Evolutionary conservation across 2,888 invertebrate genomes (phyloP).

Genomic region (Zonitis immaculata): DNA sequence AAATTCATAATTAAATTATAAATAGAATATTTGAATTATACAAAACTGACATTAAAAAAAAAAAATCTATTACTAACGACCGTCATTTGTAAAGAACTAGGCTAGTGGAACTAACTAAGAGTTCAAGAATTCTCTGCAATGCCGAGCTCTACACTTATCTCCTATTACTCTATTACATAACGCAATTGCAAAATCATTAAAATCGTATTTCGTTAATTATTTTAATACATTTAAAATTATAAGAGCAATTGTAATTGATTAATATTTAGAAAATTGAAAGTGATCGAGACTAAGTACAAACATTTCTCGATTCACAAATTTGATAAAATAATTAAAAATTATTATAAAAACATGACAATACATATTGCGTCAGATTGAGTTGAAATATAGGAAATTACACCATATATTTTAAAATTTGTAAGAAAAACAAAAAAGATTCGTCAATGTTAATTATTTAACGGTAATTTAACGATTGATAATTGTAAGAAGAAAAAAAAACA

Average conservation of each 20-base stretch:
- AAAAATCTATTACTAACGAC: slow-evolving; percentile 7
- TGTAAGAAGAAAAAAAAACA: too few relatives aligned
- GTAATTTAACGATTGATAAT: too few relatives aligned
- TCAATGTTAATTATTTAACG: too few relatives aligned
- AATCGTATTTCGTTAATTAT: background rate
- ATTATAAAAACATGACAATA: too few relatives aligned
- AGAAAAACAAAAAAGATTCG: too few relatives aligned
- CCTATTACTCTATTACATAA: slow-evolving; percentile 27
- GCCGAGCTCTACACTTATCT: slow-evolving; percentile 25
- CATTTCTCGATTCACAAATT: background rate
- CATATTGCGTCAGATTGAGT: background rate
- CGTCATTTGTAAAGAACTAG: slow-evolving; percentile 36
- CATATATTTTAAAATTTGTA: too few relatives aligned
- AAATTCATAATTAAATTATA: too few relatives aligned
- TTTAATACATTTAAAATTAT: too few relatives aligned
- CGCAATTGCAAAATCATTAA: slow-evolving; percentile 32
- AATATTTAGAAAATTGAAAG: too few relatives aligned
- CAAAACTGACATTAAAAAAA: too few relatives aligned
- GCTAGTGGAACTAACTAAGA: slow-evolving; percentile 44
- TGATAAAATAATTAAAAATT: background rate
- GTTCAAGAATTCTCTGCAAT: slow-evolving; percentile 30
- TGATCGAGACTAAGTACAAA: slow-evolving; percentile 1
- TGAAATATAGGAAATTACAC: slow-evolving; percentile 3
- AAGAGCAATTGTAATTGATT: too few relatives aligned
- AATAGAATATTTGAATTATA: too few relatives aligned